Conservation (phyloP, 2,888 invertebrate genomes). For the Mesoligia furuncula region DNA sequence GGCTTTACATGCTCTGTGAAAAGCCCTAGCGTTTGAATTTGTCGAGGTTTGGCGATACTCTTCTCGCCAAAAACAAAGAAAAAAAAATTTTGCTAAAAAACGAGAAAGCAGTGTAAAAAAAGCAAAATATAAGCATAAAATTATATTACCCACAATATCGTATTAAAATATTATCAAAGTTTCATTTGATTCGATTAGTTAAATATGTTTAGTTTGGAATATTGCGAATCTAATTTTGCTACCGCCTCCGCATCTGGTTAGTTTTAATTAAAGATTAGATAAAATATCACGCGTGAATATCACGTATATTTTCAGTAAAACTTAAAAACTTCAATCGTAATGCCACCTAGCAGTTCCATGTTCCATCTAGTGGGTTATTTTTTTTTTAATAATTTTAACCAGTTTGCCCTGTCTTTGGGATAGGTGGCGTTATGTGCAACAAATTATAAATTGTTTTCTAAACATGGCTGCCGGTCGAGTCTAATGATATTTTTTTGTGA, state of each 20-base stretch:
- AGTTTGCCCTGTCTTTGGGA: conserved; percentile 1
- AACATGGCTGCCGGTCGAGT: conserved; percentile 89
- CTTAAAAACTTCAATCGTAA: not conserved
- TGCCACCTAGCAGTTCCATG: conserved; percentile 22
- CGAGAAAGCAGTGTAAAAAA: too few relatives aligned
- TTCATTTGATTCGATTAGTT: not conserved
- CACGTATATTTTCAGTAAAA: not conserved
- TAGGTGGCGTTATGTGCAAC: conserved; percentile 67
- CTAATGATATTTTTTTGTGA: conserved; percentile 80
- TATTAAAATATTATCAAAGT: not conserved
- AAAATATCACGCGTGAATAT: not conserved
- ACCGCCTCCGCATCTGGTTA: not conserved
- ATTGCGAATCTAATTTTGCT: not conserved
- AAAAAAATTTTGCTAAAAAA: too few relatives aligned
- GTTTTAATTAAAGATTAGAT: not conserved
- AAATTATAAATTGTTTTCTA: conserved; percentile 75
- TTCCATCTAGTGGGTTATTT: conserved; percentile 29
- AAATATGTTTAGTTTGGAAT: not conserved
- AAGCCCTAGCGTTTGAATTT: not conserved
- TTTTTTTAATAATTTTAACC: not conserved
- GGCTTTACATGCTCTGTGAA: not conserved
- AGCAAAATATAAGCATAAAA: too few relatives aligned
- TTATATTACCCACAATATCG: too few relatives aligned
- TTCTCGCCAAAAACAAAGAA: too few relatives aligned
- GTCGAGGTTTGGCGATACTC: not conserved